Conservation (phyloP, 2,888 invertebrate species). For the Pristionchus fissidentatus region DNA sequence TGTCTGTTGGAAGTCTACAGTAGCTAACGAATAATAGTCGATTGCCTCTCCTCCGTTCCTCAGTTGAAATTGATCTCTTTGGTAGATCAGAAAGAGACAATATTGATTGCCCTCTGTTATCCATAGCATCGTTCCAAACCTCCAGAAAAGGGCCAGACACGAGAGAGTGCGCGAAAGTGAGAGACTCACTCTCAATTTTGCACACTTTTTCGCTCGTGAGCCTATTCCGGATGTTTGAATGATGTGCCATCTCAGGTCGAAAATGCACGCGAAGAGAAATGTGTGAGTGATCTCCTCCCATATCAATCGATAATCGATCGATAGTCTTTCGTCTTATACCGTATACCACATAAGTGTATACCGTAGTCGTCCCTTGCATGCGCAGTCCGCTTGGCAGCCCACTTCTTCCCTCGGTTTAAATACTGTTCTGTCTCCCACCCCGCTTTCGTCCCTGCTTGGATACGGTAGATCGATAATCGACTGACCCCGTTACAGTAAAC, state of each 20-base stretch:
- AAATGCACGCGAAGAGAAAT: conserved; percentile 65
- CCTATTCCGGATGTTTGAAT: not conserved
- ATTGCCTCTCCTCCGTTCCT: conserved; percentile 18
- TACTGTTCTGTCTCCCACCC: not conserved
- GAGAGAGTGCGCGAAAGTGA: too few relatives aligned
- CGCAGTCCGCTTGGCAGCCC: not conserved
- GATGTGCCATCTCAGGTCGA: conserved; percentile 53
- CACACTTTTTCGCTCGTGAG: not conserved
- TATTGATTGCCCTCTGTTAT: not conserved
- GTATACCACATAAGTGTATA: too few relatives aligned
- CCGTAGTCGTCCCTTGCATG: conserved; percentile 15
- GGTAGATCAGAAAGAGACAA: not conserved
- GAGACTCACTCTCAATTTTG: not conserved
- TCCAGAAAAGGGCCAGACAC: too few relatives aligned
- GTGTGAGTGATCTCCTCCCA: conserved; percentile 23
- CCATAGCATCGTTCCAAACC: too few relatives aligned
- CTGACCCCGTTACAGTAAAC: not conserved
- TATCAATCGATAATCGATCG: conserved; percentile 3
- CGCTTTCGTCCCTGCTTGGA: not conserved
- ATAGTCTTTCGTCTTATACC: too few relatives aligned
- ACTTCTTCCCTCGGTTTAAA: not conserved
- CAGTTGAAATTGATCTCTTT: not conserved
- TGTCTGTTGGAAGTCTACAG: too few relatives aligned
- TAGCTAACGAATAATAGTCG: too few relatives aligned
- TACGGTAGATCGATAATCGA: not conserved